Percentiles rank a stretch among this genome's conserved stretches.
Conservation (phyloP, 2,113 vertebrate genomes). For the Malurus melanocephalus region DNA sequence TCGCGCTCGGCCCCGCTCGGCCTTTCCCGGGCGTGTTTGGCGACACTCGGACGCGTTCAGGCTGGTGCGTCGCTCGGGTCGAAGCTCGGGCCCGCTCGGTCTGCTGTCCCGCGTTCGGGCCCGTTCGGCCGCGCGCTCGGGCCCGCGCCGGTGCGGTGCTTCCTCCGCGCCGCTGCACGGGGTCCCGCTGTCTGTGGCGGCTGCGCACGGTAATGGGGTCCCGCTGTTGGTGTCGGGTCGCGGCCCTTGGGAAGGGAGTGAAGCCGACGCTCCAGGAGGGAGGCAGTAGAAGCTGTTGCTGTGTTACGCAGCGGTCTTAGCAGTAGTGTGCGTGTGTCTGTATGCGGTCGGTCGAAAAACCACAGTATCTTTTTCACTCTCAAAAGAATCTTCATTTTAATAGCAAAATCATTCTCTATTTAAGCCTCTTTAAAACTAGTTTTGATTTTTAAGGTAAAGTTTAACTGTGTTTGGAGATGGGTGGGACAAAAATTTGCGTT, state of each 20-base stretch:
- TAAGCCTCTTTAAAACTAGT: background rate
- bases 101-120: no score
- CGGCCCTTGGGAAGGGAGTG: no score
- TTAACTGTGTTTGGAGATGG: background rate
- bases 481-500: background rate
- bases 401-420: background rate
- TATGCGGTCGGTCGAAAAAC: fast-evolving
- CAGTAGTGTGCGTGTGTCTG: background rate
- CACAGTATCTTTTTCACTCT: fast-evolving
- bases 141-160: background rate
- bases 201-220: background rate
- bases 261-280: no score
- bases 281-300: no score
- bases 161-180: no score
- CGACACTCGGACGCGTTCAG: no score
- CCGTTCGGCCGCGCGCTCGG: no score
- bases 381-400: background rate
- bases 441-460: background rate
- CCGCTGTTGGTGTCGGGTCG: fast-evolving
- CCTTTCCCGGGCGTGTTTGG: no score
- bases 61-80: no score
- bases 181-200: no score
- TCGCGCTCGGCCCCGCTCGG: background rate
- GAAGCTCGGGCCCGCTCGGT: no score
- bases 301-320: background rate